These are phyloP conservation scores for Cyprinodon brontotheroides DNA, from an alignment of 2,113 vertebrate species.

Conservation along the genomic window DNA sequence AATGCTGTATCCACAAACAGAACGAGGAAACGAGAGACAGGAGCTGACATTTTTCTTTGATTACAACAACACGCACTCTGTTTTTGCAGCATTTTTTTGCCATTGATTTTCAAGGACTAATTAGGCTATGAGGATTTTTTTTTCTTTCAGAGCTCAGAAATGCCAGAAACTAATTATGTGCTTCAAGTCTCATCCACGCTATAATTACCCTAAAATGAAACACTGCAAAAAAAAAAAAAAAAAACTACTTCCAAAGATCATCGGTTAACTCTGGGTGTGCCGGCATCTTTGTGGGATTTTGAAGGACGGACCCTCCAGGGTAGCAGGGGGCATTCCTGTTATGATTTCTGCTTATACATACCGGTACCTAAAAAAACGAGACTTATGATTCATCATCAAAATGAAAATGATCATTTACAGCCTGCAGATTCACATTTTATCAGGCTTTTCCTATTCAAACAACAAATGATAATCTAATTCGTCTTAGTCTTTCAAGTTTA, in stretches of 20 bases:
- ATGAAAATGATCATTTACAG: background rate
- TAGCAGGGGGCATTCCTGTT: conserved; percentile 34
- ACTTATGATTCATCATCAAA: background rate
- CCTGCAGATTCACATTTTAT: background rate
- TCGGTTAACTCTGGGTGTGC: conserved; percentile 52
- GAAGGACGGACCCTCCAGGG: conserved; percentile 10
- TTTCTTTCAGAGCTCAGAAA: conserved; percentile 51
- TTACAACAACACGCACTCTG: conserved; percentile 35
- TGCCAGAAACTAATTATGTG: conserved; percentile 73
- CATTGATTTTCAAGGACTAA: conserved; percentile 74
- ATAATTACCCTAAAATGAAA: conserved; percentile 72
- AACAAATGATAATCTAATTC: conserved; percentile 17
- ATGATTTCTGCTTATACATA: conserved; percentile 4
- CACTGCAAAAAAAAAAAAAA: conserved; percentile 34
- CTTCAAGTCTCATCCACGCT: conserved; percentile 69
- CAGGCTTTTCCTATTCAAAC: conserved; percentile 15
- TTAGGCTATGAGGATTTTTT: conserved; percentile 63
- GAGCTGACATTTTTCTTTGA: conserved; percentile 45
- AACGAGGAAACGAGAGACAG: background rate
- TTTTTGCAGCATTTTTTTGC: conserved; percentile 46
- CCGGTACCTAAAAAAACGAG: background rate
- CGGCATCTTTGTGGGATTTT: conserved; percentile 32
- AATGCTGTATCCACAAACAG: conserved; percentile 19
- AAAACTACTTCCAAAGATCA: conserved; percentile 40
- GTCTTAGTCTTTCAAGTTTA: conserved; percentile 18